Evolutionary conservation across 2,797 vertebrate species (phyloP), one percentile per base, ranked within the genome.

Genomic region (Anniella stebbinsi): DNA sequence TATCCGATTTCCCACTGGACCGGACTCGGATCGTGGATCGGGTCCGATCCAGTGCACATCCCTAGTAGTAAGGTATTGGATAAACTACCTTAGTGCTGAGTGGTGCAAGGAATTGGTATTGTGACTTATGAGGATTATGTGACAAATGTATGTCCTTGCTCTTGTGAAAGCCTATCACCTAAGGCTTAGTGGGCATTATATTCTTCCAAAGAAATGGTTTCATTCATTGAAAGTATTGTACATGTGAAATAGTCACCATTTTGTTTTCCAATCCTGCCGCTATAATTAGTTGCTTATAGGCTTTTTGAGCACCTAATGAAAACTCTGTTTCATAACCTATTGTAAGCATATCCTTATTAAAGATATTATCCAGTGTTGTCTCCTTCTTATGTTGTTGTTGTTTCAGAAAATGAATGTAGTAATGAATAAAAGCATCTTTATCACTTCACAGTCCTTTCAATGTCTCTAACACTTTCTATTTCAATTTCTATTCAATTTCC

Each of bases 401-500:
- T 89, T 94, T 89, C 94, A 91, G 87, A 73, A 92, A 94, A 78
- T 88, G 1, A 93, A 67, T 85, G 60, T 89, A 90, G 33, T 25
- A 89, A 92, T 84, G 28, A 94, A 92, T 90, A 92, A 92, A 95
- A 91, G 11, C 4, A 41, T 91, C n/a, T 92, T 92, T 93, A 89
- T 90, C 48, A 41, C 75, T 88, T 72, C 17, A 33, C 11, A 93
- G 45, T 51, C 48, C 66, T 93, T 93, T 91, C 66, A 92, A 80
- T 17, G 2, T 84, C 36, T 88, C 63, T 87, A 91, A 80, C 4
- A 76, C 80, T 88, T 92, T 92, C 73, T 94, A 15, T 86, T 95
- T 94, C 78, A 80, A 36, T 88, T 92, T 93, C 81, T 91, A 94
- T 93, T 94, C 70, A 89, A 92, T 94, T 95, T 87, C 72, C 75